Evolutionary conservation across 2,113 vertebrate species (phyloP).

Genomic region (Perca schrenkii): DNA sequence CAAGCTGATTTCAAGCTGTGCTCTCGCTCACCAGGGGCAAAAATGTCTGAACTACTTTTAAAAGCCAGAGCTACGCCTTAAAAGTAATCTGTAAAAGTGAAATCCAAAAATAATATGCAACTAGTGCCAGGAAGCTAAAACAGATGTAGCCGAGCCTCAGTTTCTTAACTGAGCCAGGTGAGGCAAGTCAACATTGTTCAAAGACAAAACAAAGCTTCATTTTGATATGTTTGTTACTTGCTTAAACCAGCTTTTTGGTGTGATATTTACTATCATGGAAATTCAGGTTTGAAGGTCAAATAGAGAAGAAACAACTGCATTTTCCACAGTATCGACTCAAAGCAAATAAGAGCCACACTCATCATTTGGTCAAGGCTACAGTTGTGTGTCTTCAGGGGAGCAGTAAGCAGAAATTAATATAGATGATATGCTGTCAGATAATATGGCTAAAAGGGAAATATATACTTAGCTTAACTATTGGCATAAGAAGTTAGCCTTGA

Average conservation of each 20-base stretch:
- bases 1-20: conserved; percentile 23
- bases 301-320: not conserved
- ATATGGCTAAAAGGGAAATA: conserved; percentile 35
- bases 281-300: conserved; percentile 9
- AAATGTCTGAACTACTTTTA: conserved; percentile 6
- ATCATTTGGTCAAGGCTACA: conserved; percentile 30
- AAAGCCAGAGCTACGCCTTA: conserved; percentile 15
- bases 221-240: not conserved
- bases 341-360: conserved; percentile 13
- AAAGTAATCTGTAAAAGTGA: conserved; percentile 23
- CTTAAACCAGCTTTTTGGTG: not conserved
- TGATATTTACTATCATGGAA: not conserved
- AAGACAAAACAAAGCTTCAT: too few relatives aligned
- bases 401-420: conserved; percentile 24
- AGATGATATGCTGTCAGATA: conserved; percentile 42
- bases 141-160: conserved; percentile 6
- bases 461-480: conserved; percentile 39
- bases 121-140: conserved; percentile 9
- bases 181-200: not conserved
- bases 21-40: not conserved
- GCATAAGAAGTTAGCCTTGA: conserved; percentile 34
- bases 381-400: conserved; percentile 39
- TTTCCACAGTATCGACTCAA: conserved; percentile 3
- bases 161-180: not conserved
- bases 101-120: not conserved